Conservation (phyloP, 2,888 invertebrate genomes). For the Callinectes sapidus region DNA sequence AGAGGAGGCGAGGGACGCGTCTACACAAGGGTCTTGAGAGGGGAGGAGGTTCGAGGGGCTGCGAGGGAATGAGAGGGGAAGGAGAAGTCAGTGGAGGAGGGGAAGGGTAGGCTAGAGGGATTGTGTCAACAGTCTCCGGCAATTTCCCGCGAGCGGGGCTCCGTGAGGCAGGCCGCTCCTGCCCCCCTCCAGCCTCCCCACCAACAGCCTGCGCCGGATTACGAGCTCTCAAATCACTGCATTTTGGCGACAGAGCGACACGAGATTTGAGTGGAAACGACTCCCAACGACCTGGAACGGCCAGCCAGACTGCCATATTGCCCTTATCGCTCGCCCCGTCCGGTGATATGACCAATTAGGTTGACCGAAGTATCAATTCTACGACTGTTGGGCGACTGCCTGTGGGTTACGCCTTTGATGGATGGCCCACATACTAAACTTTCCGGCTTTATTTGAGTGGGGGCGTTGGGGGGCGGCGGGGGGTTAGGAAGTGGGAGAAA, state of each 20-base stretch:
- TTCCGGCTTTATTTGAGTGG: slow-evolving; percentile 52
- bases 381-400: slow-evolving; percentile 58
- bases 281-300: slow-evolving; percentile 67
- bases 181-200: slow-evolving; percentile 35
- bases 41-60: slow-evolving; percentile 8
- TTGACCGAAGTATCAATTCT: slow-evolving; percentile 68
- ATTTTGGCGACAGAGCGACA: slow-evolving; percentile 68
- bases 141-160: slow-evolving; percentile 48
- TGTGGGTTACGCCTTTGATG: slow-evolving; percentile 62
- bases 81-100: slow-evolving; percentile 26
- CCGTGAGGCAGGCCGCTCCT: slow-evolving; percentile 23
- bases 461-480: neutral
- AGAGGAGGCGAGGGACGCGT: neutral
- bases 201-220: slow-evolving; percentile 62
- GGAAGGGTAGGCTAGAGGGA: slow-evolving; percentile 26
- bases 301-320: slow-evolving; percentile 65
- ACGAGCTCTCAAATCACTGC: slow-evolving; percentile 69
- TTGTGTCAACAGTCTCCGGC: slow-evolving; percentile 62
- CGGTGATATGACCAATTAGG: slow-evolving; percentile 68
- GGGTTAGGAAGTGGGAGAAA: neutral
- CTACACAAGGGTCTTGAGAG: slow-evolving; percentile 24
- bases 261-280: slow-evolving; percentile 70
- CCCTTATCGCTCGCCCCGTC: slow-evolving; percentile 69
- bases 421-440: slow-evolving; percentile 56
- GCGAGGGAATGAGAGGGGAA: slow-evolving; percentile 15